A percentile compares a stretch with the other conserved stretches of the same genome.
Conservation (phyloP, 1,140 invertebrate species). For the Drosophila bifasciata region DNA sequence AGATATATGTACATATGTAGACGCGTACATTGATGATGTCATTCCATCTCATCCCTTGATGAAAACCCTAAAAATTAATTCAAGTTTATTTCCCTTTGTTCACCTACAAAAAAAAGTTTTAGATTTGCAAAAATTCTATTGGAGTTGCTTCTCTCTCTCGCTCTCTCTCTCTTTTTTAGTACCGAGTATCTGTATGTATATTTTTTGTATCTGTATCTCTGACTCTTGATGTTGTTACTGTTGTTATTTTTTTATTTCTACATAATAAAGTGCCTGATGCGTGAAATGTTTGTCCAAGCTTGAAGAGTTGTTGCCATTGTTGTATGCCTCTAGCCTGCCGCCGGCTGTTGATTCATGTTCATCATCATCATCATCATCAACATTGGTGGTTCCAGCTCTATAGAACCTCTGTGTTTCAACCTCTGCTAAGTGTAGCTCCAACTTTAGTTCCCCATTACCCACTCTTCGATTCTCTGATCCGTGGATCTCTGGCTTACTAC, state of each 20-base stretch:
- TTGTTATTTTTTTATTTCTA: slow-evolving; percentile 66
- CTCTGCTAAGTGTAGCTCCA: slow-evolving; percentile 8
- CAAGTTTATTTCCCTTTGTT: slow-evolving; percentile 52
- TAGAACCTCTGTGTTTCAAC: slow-evolving; percentile 65
- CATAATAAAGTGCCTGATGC: slow-evolving; percentile 83
- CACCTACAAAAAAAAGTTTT: slow-evolving; percentile 27
- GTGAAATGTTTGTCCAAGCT: slow-evolving; percentile 84
- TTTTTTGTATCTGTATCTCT: slow-evolving; percentile 45
- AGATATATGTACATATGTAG: slow-evolving; percentile 1
- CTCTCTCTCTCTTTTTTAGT: slow-evolving; percentile 30
- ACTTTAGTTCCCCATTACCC: slow-evolving; percentile 41
- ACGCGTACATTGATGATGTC: slow-evolving; percentile 26
- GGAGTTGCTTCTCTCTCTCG: slow-evolving; percentile 3
- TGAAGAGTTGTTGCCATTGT: slow-evolving; percentile 81
- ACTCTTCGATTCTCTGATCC: slow-evolving; percentile 51
- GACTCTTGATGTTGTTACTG: slow-evolving; percentile 14
- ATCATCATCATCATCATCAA: slow-evolving; percentile 36
- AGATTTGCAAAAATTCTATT: slow-evolving; percentile 44
- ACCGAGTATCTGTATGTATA: slow-evolving; percentile 40
- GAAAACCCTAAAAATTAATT: slow-evolving; percentile 38
- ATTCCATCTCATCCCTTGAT: slow-evolving; percentile 36
- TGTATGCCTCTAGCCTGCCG: slow-evolving; percentile 43
- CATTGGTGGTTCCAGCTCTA: slow-evolving; percentile 33
- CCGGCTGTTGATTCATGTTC: slow-evolving; percentile 76
- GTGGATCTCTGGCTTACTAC: slow-evolving; percentile 59